Percentiles rank a stretch among this genome's conserved stretches.
Evolutionary conservation across 2,888 invertebrate genomes (phyloP).

Genomic region (Eupithecia pulchellata): DNA sequence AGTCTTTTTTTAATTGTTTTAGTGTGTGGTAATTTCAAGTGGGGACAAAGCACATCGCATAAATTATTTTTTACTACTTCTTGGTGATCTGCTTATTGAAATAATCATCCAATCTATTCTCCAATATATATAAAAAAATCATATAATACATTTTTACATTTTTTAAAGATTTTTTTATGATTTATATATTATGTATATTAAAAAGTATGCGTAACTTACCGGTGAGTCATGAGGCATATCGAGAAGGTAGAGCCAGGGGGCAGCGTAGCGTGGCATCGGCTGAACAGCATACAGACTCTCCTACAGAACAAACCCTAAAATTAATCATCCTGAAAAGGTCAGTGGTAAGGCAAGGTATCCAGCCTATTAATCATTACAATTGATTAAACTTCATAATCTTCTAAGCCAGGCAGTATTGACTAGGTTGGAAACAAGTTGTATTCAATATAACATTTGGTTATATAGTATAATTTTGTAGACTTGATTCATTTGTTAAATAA

Average conservation of each 20-base stretch:
- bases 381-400: slow-evolving; percentile 39
- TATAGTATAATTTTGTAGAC: background rate
- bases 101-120: too few species aligned
- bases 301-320: slow-evolving; percentile 48
- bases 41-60: too few species aligned
- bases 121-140: too few species aligned
- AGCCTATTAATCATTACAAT: slow-evolving; percentile 39
- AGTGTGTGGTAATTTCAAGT: too few species aligned
- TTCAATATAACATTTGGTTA: background rate
- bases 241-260: slow-evolving; percentile 75
- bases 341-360: slow-evolving; percentile 13
- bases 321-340: slow-evolving; percentile 32
- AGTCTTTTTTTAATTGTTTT: too few species aligned
- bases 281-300: slow-evolving; percentile 79
- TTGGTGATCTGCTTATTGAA: too few species aligned
- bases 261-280: slow-evolving; percentile 81
- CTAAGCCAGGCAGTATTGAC: background rate
- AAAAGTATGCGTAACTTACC: slow-evolving; percentile 52
- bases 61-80: too few species aligned
- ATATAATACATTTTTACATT: too few species aligned
- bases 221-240: slow-evolving; percentile 76
- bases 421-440: background rate
- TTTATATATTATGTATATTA: too few species aligned
- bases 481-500: background rate
- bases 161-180: too few species aligned